Evolutionary conservation across 2,888 invertebrate genomes (phyloP).

Genomic region (Amiota minor): DNA sequence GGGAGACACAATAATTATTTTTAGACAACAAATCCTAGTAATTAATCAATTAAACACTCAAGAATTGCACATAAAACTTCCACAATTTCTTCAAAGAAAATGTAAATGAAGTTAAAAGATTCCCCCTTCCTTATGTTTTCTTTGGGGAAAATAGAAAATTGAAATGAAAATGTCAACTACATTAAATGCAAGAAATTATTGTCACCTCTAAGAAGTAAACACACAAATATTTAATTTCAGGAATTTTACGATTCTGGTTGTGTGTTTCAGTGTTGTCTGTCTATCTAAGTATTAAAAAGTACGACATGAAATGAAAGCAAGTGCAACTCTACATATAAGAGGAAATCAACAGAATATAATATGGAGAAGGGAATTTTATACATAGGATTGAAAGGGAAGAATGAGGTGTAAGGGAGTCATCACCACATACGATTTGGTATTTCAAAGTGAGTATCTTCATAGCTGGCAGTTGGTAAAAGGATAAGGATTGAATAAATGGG

Average conservation of each 20-base stretch:
- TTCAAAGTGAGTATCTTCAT: no score
- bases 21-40: no score
- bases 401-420: background rate
- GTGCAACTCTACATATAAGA: no score
- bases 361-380: no score
- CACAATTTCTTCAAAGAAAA: background rate
- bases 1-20: no score
- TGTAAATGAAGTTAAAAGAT: background rate
- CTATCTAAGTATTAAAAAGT: background rate
- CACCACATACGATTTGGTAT: background rate
- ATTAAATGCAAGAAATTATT: conserved; percentile 2
- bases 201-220: conserved; percentile 1
- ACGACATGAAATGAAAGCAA: no score
- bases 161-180: background rate
- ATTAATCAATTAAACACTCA: no score
- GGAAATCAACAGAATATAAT: no score
- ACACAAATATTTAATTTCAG: conserved; percentile 27
- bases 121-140: background rate
- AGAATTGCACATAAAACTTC: no score
- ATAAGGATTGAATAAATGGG: no score
- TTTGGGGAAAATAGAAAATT: background rate
- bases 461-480: no score
- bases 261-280: background rate
- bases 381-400: no score
- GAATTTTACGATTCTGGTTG: conserved; percentile 8